Evolutionary conservation across 2,113 vertebrate genomes (phyloP).

Genomic region (Saguinus midas): DNA sequence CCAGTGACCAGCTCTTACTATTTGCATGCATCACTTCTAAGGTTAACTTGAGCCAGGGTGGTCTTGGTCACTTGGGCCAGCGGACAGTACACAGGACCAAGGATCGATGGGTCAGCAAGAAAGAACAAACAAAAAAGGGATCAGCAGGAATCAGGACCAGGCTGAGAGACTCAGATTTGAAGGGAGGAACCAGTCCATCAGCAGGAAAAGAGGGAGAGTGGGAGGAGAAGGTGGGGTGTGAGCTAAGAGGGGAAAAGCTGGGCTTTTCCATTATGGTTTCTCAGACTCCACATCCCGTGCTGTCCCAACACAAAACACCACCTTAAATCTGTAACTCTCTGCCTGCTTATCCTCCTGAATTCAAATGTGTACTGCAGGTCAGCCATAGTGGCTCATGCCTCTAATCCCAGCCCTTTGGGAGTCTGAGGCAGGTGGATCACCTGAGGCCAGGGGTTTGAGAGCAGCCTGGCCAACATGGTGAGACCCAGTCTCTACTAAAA

Average conservation of each 20-base stretch:
- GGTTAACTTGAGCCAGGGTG: not conserved
- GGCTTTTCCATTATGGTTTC: not conserved
- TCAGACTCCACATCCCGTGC: not conserved
- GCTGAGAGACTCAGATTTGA: not conserved
- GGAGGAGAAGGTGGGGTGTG: not conserved
- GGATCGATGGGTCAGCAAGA: too few species aligned
- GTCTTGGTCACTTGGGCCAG: too few species aligned
- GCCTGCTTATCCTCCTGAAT: not conserved
- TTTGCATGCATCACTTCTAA: not conserved
- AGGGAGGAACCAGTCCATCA: fast-evolving
- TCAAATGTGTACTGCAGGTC: not conserved
- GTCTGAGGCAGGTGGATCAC: too few species aligned
- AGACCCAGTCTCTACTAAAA: too few species aligned
- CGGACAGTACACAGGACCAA: not conserved
- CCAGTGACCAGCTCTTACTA: not conserved
- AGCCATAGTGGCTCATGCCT: too few species aligned
- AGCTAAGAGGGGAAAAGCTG: not conserved
- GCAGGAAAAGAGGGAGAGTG: not conserved
- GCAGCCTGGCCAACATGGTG: too few species aligned
- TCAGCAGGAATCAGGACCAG: not conserved
- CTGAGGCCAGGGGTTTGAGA: too few species aligned
- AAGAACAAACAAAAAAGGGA: not conserved
- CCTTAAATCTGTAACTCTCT: not conserved
- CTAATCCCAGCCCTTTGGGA: too few species aligned
- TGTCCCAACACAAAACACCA: not conserved